Percentiles rank a stretch among this genome's conserved stretches.
Conservation (phyloP, 2,888 invertebrate species). For the Bhutanitis thaidina region DNA sequence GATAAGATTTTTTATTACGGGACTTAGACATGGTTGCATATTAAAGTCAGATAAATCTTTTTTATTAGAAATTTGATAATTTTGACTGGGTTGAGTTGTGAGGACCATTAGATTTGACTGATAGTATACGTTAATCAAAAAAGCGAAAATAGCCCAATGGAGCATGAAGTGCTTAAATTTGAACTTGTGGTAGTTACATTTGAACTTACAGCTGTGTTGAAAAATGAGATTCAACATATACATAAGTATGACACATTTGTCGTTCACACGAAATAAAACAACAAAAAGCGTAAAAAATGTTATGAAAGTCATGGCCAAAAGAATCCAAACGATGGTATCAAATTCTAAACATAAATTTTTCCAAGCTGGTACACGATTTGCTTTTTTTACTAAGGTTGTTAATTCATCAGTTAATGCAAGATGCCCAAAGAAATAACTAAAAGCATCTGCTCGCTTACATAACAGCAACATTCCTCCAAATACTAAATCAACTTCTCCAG, state of each 20-base stretch:
- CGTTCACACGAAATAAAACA: constrained; percentile 26
- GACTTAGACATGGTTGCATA: constrained; percentile 45
- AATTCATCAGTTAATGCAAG: constrained; percentile 40
- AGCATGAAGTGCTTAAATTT: constrained; percentile 33
- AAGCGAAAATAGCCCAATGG: constrained; percentile 47
- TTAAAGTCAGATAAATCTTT: constrained; percentile 31
- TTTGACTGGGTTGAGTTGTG: constrained; percentile 34
- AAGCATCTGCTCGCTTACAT: constrained; percentile 30
- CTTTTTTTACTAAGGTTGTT: constrained; percentile 38
- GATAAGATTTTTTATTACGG: constrained; percentile 27
- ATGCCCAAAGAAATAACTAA: constrained; percentile 39
- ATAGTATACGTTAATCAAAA: constrained; percentile 41
- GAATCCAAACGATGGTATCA: constrained; percentile 35
- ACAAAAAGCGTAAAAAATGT: constrained; percentile 32
- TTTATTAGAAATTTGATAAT: constrained; percentile 41
- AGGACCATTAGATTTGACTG: constrained; percentile 43
- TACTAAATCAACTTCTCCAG: constrained; percentile 29
- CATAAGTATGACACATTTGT: constrained; percentile 33
- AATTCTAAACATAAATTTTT: constrained; percentile 44
- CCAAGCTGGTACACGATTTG: constrained; percentile 33
- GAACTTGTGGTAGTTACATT: constrained; percentile 23
- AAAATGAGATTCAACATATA: constrained; percentile 38
- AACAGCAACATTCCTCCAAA: constrained; percentile 33
- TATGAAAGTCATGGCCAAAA: constrained; percentile 31
- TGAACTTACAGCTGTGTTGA: constrained; percentile 31